A percentile compares a stretch with the other conserved stretches of the same genome.
Evolutionary conservation across 2,113 vertebrate genomes (phyloP).

Genomic region (Dicaeum eximium): DNA sequence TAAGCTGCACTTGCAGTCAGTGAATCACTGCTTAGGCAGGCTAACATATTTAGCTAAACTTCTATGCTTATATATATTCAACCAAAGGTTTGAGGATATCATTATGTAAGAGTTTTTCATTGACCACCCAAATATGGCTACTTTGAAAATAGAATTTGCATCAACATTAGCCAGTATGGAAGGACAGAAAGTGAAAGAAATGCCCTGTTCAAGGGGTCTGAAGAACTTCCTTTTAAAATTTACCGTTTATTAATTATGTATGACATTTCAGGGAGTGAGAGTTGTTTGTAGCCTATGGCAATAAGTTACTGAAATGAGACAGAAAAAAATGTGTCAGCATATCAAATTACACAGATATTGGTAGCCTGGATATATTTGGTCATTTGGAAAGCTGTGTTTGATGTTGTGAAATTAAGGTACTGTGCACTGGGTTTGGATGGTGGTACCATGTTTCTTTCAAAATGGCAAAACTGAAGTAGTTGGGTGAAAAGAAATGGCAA

Average conservation of each 20-base stretch:
- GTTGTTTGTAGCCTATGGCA: constrained; percentile 46
- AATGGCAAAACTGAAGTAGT: neutral
- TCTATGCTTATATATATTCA: neutral
- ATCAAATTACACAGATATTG: neutral
- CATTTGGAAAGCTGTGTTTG: neutral
- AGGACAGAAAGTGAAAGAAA: neutral
- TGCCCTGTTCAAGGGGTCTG: neutral
- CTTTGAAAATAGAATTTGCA: neutral
- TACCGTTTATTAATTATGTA: constrained; percentile 1
- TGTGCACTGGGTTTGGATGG: neutral
- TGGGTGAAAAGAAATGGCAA: neutral
- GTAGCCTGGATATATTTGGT: neutral
- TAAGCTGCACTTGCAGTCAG: neutral
- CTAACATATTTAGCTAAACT: neutral
- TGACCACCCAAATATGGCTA: neutral
- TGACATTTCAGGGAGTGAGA: constrained; percentile 29
- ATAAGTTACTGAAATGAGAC: constrained; percentile 4
- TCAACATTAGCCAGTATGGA: neutral
- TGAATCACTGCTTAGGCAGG: neutral
- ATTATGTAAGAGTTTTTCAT: neutral
- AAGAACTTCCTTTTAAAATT: constrained; percentile 14
- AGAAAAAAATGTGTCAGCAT: constrained; percentile 14
- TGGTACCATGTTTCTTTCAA: neutral
- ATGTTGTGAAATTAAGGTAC: neutral
- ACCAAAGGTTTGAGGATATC: neutral